phyloP scores from a whole-genome alignment of 2,888 invertebrate species.

The Drosophila tanythrix region DNA sequence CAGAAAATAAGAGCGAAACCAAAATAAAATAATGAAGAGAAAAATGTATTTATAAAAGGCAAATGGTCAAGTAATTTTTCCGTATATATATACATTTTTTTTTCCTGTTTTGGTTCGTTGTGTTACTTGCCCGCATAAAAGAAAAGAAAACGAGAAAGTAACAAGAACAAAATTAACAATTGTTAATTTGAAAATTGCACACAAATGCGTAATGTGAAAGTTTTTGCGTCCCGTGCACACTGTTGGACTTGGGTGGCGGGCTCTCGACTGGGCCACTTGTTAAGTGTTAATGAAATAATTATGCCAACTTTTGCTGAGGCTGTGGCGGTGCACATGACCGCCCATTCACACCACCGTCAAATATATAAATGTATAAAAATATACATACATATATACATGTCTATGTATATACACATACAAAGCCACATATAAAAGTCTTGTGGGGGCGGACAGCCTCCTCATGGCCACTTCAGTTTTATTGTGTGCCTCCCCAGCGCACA shows the following conservation, averaged over 20 bases:
- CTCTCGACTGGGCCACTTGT: slow-evolving; percentile 68
- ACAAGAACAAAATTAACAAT: slow-evolving; percentile 76
- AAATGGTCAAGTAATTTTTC: slow-evolving; percentile 67
- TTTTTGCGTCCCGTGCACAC: slow-evolving; percentile 57
- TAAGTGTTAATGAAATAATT: slow-evolving; percentile 82
- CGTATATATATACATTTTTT: slow-evolving; percentile 4
- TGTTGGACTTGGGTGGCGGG: slow-evolving; percentile 29
- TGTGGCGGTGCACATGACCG: slow-evolving; percentile 65
- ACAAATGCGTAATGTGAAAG: slow-evolving; percentile 82
- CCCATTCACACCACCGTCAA: slow-evolving; percentile 43
- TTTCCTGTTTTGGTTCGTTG: slow-evolving; percentile 10
- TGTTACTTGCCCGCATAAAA: slow-evolving; percentile 46
- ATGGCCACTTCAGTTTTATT: slow-evolving; percentile 76
- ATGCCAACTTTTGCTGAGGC: slow-evolving; percentile 72
- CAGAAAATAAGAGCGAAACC: slow-evolving; percentile 33
- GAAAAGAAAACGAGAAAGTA: slow-evolving; percentile 39
- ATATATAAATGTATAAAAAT: slow-evolving; percentile 3
- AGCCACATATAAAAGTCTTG: slow-evolving; percentile 18
- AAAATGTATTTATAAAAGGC: slow-evolving; percentile 76
- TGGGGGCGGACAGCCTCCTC: slow-evolving; percentile 34
- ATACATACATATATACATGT: neutral
- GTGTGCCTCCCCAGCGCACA: slow-evolving; percentile 52
- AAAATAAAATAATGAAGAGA: slow-evolving; percentile 21
- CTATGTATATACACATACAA: neutral
- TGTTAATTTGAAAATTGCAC: slow-evolving; percentile 82